Conservation (phyloP, 2,113 vertebrate genomes). For the Talpa occidentalis region DNA sequence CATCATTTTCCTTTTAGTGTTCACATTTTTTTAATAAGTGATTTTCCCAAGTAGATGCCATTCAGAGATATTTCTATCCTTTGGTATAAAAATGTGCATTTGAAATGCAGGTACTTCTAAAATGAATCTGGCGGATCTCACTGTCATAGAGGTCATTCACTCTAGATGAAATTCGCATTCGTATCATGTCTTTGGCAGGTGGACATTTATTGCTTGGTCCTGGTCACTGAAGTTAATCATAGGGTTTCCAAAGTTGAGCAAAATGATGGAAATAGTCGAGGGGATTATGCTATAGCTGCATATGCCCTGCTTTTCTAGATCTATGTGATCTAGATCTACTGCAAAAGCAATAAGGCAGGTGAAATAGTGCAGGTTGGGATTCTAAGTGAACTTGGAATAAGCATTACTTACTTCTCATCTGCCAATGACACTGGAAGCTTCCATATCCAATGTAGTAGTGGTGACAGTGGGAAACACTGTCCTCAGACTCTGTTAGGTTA, state of each 20-base stretch:
- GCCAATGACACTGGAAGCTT: conserved; percentile 52
- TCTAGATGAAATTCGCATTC: neutral
- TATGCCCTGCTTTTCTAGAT: conserved; percentile 17
- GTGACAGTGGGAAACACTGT: conserved; percentile 63
- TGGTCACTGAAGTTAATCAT: neutral
- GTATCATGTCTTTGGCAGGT: neutral
- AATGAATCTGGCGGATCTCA: neutral
- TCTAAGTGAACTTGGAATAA: conserved; percentile 52
- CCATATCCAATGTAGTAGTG: conserved; percentile 16
- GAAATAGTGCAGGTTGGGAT: neutral
- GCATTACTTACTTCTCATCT: conserved; percentile 5
- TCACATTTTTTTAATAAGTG: neutral
- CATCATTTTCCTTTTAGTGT: neutral
- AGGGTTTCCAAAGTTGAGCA: neutral
- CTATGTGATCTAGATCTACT: neutral
- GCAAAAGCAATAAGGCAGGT: neutral
- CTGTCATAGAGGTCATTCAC: neutral
- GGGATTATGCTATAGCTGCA: neutral
- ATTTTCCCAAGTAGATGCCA: neutral
- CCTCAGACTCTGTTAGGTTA: conserved; percentile 63
- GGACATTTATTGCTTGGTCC: neutral
- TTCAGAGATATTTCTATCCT: neutral
- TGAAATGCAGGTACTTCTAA: neutral
- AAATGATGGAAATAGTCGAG: neutral
- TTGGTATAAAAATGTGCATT: neutral